Conservation (phyloP, 2,113 vertebrate genomes). For the Oncorhynchus keta region DNA sequence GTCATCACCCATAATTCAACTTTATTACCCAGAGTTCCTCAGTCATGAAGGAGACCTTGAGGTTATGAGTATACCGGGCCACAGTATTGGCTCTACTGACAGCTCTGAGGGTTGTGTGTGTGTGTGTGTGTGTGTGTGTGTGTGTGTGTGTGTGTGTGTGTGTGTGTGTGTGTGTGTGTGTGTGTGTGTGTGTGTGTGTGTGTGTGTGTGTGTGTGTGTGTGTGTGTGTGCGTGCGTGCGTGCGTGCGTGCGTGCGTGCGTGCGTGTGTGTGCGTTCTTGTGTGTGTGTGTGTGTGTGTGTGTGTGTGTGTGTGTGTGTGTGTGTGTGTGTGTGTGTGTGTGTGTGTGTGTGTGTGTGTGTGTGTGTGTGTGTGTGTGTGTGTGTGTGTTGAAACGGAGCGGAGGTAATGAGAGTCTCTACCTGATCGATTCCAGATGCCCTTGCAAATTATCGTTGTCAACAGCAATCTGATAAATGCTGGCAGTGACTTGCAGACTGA, state of each 20-base stretch:
- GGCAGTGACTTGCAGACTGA: conserved; percentile 15
- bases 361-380: conserved; percentile 2
- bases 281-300: too few relatives aligned
- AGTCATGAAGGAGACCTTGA: conserved; percentile 75
- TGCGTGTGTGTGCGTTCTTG: too few relatives aligned
- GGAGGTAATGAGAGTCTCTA: conserved; percentile 43
- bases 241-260: too few relatives aligned
- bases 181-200: too few relatives aligned
- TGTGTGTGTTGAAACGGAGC: background rate
- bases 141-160: conserved; percentile 1
- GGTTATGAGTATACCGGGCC: background rate
- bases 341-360: too few relatives aligned
- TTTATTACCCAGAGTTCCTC: conserved; percentile 44
- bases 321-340: too few relatives aligned
- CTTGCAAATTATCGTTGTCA: conserved; percentile 58
- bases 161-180: conserved; percentile 12
- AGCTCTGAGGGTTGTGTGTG: background rate
- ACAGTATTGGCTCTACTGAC: background rate
- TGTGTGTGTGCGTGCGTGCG: too few relatives aligned
- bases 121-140: background rate
- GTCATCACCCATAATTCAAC: conserved; percentile 64
- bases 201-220: too few relatives aligned
- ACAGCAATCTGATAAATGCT: conserved; percentile 30
- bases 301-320: too few relatives aligned
- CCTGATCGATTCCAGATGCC: conserved; percentile 54